Evolutionary conservation across 1,140 invertebrate genomes (phyloP).

Genomic region (Globodera rostochiensis): DNA sequence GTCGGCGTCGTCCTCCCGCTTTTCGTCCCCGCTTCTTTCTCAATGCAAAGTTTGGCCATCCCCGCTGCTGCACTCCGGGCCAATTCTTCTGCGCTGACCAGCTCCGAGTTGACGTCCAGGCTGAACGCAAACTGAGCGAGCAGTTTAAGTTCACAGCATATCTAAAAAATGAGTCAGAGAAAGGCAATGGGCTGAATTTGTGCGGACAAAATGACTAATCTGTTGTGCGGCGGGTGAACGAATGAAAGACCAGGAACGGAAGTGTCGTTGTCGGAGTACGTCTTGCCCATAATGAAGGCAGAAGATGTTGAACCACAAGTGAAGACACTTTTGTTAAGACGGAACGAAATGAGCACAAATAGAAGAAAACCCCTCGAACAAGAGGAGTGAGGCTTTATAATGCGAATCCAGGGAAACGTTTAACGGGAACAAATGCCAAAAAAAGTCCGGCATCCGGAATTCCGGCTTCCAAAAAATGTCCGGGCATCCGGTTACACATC

Average conservation of each 20-base stretch:
- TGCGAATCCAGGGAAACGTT: no score
- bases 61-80: constrained; percentile 33
- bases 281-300: constrained; percentile 78
- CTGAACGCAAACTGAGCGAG: constrained; percentile 96
- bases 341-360: no score
- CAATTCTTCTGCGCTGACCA: constrained; percentile 65
- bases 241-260: constrained; percentile 95
- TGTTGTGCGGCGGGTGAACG: constrained; percentile 95
- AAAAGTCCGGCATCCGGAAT: no score
- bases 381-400: no score
- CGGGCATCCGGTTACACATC: no score
- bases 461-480: no score
- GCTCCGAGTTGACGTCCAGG: constrained; percentile 92
- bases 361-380: no score
- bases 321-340: constrained; percentile 71
- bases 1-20: constrained; percentile 72
- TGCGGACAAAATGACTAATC: constrained; percentile 28
- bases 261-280: constrained; percentile 96
- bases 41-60: constrained; percentile 9
- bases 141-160: constrained; percentile 93
- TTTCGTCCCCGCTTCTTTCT: background rate
- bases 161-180: constrained; percentile 71
- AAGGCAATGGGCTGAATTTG: background rate
- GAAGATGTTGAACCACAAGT: constrained; percentile 95
- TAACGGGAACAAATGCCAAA: no score